Conservation (phyloP, 2,888 invertebrate genomes). For the Apantesis nais region DNA sequence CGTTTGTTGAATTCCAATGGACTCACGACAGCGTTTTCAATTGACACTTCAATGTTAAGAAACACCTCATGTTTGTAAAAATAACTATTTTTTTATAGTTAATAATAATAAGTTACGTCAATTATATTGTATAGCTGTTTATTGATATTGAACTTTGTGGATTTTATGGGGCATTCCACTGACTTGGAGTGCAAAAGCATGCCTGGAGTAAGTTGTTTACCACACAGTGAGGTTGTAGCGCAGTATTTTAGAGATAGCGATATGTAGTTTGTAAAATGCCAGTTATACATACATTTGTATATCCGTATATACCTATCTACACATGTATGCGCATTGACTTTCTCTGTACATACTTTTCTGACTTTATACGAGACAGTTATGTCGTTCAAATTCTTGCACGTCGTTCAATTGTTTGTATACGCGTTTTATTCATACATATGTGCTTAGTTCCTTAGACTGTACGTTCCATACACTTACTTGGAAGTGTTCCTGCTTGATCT, state of each 20-base stretch:
- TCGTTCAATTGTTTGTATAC: not conserved
- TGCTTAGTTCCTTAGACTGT: not conserved
- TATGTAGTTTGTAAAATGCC: not conserved
- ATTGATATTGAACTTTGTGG: no score
- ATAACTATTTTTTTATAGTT: not conserved
- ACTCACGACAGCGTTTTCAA: constrained; percentile 18
- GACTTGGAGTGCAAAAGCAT: not conserved
- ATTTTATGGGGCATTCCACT: not conserved
- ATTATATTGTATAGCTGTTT: no score
- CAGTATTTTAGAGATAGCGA: not conserved
- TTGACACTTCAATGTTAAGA: constrained; percentile 15
- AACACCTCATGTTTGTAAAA: not conserved
- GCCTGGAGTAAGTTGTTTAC: not conserved
- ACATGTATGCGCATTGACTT: not conserved
- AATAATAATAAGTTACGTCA: no score
- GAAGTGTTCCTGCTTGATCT: constrained; percentile 70
- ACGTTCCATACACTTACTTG: constrained; percentile 56
- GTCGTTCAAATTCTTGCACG: not conserved
- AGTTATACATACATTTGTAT: not conserved
- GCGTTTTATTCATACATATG: not conserved
- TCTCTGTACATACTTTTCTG: not conserved
- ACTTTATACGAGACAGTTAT: not conserved
- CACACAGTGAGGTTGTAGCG: not conserved
- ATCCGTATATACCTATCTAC: not conserved
- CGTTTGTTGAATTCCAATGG: constrained; percentile 20